Evolutionary conservation across 2,113 vertebrate genomes (phyloP).

Genomic region (Lutjanus erythropterus): DNA sequence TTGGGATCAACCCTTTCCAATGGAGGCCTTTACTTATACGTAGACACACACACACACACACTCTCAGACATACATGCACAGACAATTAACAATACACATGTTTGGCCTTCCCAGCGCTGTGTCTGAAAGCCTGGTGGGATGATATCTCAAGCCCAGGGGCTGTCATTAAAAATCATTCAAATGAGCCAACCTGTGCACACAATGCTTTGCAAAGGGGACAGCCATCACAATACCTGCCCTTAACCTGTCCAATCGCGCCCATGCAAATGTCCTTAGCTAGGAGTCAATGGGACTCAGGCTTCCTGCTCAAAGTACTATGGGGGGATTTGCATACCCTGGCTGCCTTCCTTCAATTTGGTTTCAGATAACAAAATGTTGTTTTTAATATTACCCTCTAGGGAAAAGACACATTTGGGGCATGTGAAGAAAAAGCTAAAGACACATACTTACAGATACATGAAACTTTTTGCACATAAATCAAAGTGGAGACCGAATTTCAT

Average conservation of each 20-base stretch:
- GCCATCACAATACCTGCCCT: conserved; percentile 70
- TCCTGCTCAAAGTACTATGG: conserved; percentile 60
- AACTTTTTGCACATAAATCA: neutral
- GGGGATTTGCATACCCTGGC: conserved; percentile 77
- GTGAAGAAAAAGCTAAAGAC: conserved; percentile 11
- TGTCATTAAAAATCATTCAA: conserved; percentile 82
- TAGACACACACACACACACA: neutral
- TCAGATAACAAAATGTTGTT: conserved; percentile 77
- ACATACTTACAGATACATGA: neutral
- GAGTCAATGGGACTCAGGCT: conserved; percentile 70
- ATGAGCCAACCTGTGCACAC: conserved; percentile 80
- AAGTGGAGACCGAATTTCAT: neutral
- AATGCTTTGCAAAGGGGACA: conserved; percentile 78
- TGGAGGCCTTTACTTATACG: conserved; percentile 15
- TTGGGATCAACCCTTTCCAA: conserved; percentile 23
- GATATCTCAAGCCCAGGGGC: conserved; percentile 55
- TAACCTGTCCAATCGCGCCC: conserved; percentile 79
- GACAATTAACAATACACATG: conserved; percentile 42
- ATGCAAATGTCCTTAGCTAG: conserved; percentile 79
- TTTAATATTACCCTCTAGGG: conserved; percentile 73
- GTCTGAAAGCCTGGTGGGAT: conserved; percentile 60
- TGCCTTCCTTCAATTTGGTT: conserved; percentile 76
- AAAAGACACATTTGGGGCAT: conserved; percentile 36
- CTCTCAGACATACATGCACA: neutral
- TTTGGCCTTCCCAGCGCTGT: conserved; percentile 28